Conservation (phyloP, 2,888 invertebrate species). For the Taphrorychus bicolor region DNA sequence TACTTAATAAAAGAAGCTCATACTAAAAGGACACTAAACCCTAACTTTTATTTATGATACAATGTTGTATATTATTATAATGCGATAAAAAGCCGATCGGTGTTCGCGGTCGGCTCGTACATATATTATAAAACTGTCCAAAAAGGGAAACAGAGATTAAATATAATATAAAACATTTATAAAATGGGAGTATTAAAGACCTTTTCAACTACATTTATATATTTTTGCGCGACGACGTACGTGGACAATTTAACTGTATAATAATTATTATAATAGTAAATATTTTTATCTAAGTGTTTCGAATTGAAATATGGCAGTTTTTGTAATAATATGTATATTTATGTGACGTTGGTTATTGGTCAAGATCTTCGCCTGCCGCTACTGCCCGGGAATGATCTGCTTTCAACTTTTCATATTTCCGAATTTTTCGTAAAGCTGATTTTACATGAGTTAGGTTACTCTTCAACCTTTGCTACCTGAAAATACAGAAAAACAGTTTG, state of each 20-base stretch:
- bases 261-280: conserved; percentile 44
- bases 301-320: conserved; percentile 54
- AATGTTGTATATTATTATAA: conserved; percentile 56
- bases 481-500: conserved; percentile 11
- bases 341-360: conserved; percentile 51
- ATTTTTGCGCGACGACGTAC: conserved; percentile 42
- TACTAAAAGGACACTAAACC: conserved; percentile 53
- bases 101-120: conserved; percentile 43
- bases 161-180: conserved; percentile 58
- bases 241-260: conserved; percentile 41
- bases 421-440: conserved; percentile 20
- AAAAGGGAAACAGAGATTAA: conserved; percentile 48
- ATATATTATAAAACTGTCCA: conserved; percentile 59
- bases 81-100: conserved; percentile 52
- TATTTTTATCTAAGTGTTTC: conserved; percentile 30
- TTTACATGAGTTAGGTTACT: conserved; percentile 21
- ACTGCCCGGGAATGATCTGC: conserved; percentile 57
- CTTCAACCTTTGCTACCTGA: conserved; percentile 38
- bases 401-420: conserved; percentile 14
- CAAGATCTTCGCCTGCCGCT: conserved; percentile 48
- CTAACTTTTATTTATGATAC: conserved; percentile 57
- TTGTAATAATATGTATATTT: conserved; percentile 28
- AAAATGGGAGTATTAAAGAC: conserved; percentile 41
- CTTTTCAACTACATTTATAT: conserved; percentile 35
- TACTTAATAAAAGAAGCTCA: conserved; percentile 47